Evolutionary conservation across 2,113 vertebrate genomes (phyloP), one percentile per base, ranked within the genome.

Genomic region (Theristicus caerulescens): DNA sequence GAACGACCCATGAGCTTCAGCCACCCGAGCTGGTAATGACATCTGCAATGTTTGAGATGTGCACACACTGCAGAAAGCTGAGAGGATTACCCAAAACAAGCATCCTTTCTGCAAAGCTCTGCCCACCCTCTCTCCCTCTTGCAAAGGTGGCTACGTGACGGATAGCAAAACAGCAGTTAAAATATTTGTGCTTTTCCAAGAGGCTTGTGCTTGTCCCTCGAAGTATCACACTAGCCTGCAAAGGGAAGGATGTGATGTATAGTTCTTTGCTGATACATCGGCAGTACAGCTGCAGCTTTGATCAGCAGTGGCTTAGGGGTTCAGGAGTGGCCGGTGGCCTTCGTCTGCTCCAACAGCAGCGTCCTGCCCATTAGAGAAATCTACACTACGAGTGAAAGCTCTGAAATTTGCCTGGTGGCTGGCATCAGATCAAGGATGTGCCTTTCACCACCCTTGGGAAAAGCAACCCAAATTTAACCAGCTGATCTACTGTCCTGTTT

Each of bases 11-110:
- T 0, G 0, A 58, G 51, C 77, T 36, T 8, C 82, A 49, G 77
- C 61, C 62, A 46, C 52, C 27, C 10, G 1, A 27, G 14, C 15
- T 2, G 2, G n/a, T 6, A 29, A 61, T 0, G 6, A 16, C 1
- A 0, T 14, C 55, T 62, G 42, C 29, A 11, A 10, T 0, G 6
- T 14, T 1, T 7, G n/a, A 36, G 74, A 66, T 11, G 27, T 7
- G 46, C 26, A 24, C 54, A 15, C 9, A 0, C 49, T 32, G 40
- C 0, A 65, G 25, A 46, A 26, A 70, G 73, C 19, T 14, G 0
- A 44, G 31, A 54, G 14, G 42, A 62, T 32, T 10, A 13, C 7
- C 47, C 62, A 7, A 7, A 73, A 5, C 54, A 19, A 13, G 14
- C 57, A 6, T 0, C 34, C 36, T 42, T n/a, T 20, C 44, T 2